These are phyloP conservation scores for Lepidocyrtoides sp. DNA, from an alignment of 2,888 invertebrate genomes.

Conservation along the genomic window DNA sequence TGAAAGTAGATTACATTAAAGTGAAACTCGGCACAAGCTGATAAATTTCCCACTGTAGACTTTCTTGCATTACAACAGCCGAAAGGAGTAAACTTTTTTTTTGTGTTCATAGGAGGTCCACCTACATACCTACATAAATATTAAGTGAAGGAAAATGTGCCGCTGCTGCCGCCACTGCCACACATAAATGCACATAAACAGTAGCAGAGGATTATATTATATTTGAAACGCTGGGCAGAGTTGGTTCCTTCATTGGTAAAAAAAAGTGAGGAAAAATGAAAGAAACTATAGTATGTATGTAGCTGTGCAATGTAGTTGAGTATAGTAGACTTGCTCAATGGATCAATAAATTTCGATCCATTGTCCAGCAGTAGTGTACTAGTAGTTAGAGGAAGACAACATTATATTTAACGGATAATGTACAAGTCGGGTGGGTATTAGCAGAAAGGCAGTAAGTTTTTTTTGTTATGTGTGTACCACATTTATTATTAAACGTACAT, in stretches of 20 bases:
- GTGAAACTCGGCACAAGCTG: background rate
- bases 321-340: conserved; percentile 56
- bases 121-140: background rate
- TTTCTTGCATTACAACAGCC: too few species aligned
- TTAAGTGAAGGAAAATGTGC: too few species aligned
- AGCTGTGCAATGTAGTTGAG: too few species aligned
- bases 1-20: conserved; percentile 32
- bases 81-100: too few species aligned
- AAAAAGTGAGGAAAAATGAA: too few species aligned
- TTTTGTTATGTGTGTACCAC: conserved; percentile 5
- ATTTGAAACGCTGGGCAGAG: too few species aligned
- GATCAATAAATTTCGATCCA: conserved; percentile 77
- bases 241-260: too few species aligned
- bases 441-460: too few species aligned
- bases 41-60: background rate
- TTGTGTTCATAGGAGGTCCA: too few species aligned
- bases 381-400: background rate
- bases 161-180: background rate
- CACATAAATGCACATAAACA: background rate
- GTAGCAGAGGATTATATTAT: background rate
- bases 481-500: conserved; percentile 55
- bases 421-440: too few species aligned
- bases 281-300: too few species aligned
- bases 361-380: too few species aligned
- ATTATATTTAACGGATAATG: conserved; percentile 17